Base-by-base conservation (phyloP, 1,140 invertebrate genomes). In the Procambarus clarkii region DNA sequence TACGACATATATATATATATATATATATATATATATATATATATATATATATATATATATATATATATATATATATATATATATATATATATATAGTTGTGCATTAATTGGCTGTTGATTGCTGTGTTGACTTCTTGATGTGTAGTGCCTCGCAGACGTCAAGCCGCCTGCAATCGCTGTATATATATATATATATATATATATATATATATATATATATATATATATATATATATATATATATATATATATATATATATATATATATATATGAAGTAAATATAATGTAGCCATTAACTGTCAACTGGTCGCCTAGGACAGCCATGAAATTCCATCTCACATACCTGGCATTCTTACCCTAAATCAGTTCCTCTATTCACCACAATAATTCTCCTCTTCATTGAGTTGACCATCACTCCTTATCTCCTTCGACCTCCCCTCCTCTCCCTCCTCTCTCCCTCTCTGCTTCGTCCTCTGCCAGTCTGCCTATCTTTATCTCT, bases 51-150 rank as follows among this genome's bases (percentile, higher is more conserved):
- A 86, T 50, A 74, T n/a, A 86, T 86, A 86, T 86, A 86, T 76
- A 86, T 86, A 86, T 85, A 85, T 74, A 76, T 85, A 85, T 48
- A 85, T 76, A 85, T 74, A 85, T 85, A 74, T 85, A 76, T 85
- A 76, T 76, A 74, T 85, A 86, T 86, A 86, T 86, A 86, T 76
- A 86, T 86, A 86, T 85, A 85, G n/a, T n/a, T n/a, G n/a, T n/a
- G n/a, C n/a, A n/a, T n/a, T n/a, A n/a, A n/a, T n/a, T n/a, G n/a
- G n/a, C n/a, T n/a, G n/a, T n/a, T n/a, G n/a, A n/a, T n/a, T n/a
- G n/a, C n/a, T n/a, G n/a, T n/a, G n/a, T n/a, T n/a, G n/a, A n/a
- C n/a, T n/a, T n/a, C n/a, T n/a, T n/a, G n/a, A n/a, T n/a, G n/a
- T n/a, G n/a, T n/a, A n/a, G n/a, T n/a, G n/a, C n/a, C n/a, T n/a